phyloP scores from a whole-genome alignment of 1,140 invertebrate genomes.

The Metaphire vulgaris region DNA sequence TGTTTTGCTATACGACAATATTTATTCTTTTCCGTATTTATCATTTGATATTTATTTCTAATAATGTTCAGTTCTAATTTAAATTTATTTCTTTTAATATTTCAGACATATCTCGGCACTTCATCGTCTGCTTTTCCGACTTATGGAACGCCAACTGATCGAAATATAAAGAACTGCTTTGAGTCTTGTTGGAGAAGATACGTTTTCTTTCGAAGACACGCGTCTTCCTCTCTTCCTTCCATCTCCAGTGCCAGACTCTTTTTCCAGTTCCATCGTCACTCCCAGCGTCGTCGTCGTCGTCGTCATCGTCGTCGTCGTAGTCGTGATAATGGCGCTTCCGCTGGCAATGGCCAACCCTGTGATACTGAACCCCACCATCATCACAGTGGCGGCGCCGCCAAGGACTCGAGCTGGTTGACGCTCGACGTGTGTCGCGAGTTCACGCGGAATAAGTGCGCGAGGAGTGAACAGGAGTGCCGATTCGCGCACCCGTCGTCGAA shows the following conservation, averaged over 20 bases:
- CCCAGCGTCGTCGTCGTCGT: neutral
- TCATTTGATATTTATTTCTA: no score
- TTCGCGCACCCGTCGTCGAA: constrained; percentile 98
- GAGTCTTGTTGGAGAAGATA: neutral
- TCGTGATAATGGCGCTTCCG: neutral
- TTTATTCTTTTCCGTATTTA: no score
- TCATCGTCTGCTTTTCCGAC: neutral
- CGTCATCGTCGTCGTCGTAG: neutral
- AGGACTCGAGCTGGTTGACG: constrained; percentile 99
- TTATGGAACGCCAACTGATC: neutral
- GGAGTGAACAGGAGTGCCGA: constrained; percentile 98
- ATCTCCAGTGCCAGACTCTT: no score
- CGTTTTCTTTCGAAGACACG: neutral
- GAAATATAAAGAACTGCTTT: neutral
- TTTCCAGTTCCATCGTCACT: neutral
- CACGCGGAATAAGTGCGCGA: constrained; percentile 97
- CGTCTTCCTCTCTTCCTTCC: no score
- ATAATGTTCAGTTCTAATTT: no score
- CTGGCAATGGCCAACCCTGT: neutral
- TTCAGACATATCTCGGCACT: neutral
- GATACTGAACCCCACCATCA: no score
- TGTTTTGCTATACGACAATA: neutral
- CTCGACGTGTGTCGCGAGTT: constrained; percentile 99
- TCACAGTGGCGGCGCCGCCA: no score
- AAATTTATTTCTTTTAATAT: neutral